phyloP scores from a whole-genome alignment of 1,140 invertebrate species.

The Pachypeltis micranthus region DNA sequence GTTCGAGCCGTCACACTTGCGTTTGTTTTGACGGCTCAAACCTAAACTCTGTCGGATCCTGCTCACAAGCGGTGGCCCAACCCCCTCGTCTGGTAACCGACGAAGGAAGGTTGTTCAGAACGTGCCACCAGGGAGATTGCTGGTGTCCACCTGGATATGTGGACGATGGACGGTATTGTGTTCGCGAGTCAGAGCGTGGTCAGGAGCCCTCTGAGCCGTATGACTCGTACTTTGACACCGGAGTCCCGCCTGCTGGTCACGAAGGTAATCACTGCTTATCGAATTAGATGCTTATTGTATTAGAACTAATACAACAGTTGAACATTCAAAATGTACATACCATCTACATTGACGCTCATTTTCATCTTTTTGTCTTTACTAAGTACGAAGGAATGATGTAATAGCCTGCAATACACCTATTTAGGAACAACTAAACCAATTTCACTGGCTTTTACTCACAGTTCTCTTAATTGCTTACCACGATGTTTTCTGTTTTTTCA shows the following conservation, averaged over 20 bases:
- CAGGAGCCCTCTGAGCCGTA: background rate
- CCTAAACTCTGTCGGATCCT: background rate
- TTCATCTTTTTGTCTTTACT: background rate
- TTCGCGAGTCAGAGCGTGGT: background rate
- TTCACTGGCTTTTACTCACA: no score
- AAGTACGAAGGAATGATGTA: no score
- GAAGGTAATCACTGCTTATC: no score
- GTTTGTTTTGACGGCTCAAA: constrained; percentile 7
- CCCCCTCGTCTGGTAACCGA: background rate
- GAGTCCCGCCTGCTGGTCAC: no score
- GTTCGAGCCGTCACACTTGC: background rate
- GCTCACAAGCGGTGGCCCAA: background rate
- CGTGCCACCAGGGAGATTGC: constrained; percentile 15
- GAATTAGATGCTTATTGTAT: no score
- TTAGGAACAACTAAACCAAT: no score
- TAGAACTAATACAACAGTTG: no score
- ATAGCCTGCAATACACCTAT: no score
- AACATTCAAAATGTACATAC: no score
- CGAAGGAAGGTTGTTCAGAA: constrained; percentile 12
- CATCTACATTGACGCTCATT: background rate
- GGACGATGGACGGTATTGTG: constrained; percentile 14
- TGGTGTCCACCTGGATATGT: constrained; percentile 19
- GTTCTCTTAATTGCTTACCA: no score
- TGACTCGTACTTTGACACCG: background rate
- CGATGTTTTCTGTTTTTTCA: no score